A percentile compares a stretch with the other conserved stretches of the same genome.
These are phyloP conservation scores for Mus spretus DNA, from an alignment of 2,797 vertebrate species.

Conservation along the genomic window DNA sequence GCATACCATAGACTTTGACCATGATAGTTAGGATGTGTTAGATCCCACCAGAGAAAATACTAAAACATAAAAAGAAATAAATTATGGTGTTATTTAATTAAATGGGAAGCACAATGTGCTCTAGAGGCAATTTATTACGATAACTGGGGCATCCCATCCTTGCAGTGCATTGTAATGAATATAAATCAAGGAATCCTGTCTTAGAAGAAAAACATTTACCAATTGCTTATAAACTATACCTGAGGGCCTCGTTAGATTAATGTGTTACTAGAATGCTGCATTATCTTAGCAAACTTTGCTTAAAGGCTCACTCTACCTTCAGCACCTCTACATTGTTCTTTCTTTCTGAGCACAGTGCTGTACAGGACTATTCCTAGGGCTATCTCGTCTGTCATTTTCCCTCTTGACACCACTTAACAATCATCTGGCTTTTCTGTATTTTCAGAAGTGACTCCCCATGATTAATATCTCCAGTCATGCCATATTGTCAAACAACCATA, in stretches of 20 bases:
- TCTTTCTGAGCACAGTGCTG: not conserved
- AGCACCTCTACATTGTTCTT: not conserved
- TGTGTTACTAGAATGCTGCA: constrained; percentile 47
- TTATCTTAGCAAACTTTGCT: constrained; percentile 58
- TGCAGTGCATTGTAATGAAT: constrained; percentile 67
- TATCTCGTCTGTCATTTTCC: not conserved
- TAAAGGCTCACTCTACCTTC: not conserved
- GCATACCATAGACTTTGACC: not conserved
- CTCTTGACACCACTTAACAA: not conserved
- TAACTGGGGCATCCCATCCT: constrained; percentile 75
- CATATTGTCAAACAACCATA: not conserved
- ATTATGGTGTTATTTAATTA: constrained; percentile 81
- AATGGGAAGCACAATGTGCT: constrained; percentile 74
- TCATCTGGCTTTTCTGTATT: not conserved
- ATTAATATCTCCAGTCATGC: not conserved
- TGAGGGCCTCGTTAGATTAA: constrained; percentile 74
- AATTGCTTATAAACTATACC: constrained; percentile 69
- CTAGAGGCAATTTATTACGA: constrained; percentile 75
- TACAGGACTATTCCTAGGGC: not conserved
- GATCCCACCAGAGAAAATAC: constrained; percentile 57
- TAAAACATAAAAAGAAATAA: constrained; percentile 76
- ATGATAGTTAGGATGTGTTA: constrained; percentile 56
- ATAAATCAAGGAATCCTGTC: constrained; percentile 71
- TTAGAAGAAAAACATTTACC: constrained; percentile 64
- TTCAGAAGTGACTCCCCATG: not conserved